Evolutionary conservation across 2,113 vertebrate species (phyloP), one percentile per base, ranked within the genome.

Genomic region (Solea solea): DNA sequence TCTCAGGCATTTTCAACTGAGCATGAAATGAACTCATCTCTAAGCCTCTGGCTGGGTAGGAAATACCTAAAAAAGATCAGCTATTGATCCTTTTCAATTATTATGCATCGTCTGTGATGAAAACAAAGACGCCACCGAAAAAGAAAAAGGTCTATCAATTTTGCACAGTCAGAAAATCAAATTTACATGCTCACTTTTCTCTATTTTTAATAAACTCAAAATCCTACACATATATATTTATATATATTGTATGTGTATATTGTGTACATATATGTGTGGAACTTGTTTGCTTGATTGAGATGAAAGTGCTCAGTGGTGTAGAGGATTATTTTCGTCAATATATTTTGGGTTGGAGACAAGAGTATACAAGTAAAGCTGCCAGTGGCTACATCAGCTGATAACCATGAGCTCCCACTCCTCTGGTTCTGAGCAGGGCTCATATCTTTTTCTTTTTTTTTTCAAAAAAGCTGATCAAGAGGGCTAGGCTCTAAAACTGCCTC

Each of bases 401-500:
- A 75, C 55, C 53, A 16, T 55, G 65, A 79, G 25, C 50, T 42
- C 49, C 15, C 16, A 0, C 41, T 66, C 59, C 57, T 59, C 25
- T 8, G 70, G 72, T 60, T 81, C 49, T 41, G 67, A 63, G 74
- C 74, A 41, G 70, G 62, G 70, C 75, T 80, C 80, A 65, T 80
- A 39, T 21, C 21, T 34, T 34, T 3, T 34, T 34, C 5, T 34
- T 34, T 34, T 34, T 34, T 34, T 75, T 78, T 86, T 82, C 62
- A 57, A 80, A 59, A 72, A 78, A 64, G 72, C 71, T 73, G 61
- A 80, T 88, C 86, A 90, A 39, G 56, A 84, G 85, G 84, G 77
- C 78, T 9, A 59, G 69, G 78, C 74, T 69, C 72, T 86, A 88
- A 85, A 87, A 85, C 83, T 76, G 79, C 88, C 66, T 81, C 74